phyloP scores from a whole-genome alignment of 2,113 vertebrate genomes.

The Hyla sarda region DNA sequence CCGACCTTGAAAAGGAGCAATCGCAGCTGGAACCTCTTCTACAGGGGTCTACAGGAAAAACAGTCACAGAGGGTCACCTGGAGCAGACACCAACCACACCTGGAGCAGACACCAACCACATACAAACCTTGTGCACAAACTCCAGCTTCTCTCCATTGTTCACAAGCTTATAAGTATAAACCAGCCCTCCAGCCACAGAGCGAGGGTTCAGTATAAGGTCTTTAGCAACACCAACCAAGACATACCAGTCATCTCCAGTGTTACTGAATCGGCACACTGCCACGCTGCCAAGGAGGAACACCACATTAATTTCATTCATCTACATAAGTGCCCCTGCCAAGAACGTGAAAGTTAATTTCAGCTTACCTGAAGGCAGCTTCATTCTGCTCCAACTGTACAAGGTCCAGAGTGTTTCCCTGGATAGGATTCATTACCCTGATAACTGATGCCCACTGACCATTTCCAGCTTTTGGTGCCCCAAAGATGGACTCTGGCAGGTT shows the following conservation, averaged over 20 bases:
- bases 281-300: conserved; percentile 75
- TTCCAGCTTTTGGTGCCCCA: conserved; percentile 94
- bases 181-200: conserved; percentile 89
- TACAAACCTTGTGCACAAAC: conserved; percentile 93
- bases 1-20: conserved; percentile 93
- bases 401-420: conserved; percentile 90
- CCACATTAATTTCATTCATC: neutral
- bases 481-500: conserved; percentile 97
- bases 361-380: conserved; percentile 96
- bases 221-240: conserved; percentile 94
- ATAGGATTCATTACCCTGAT: conserved; percentile 96
- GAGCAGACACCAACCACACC: neutral
- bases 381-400: conserved; percentile 96
- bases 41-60: conserved; percentile 83
- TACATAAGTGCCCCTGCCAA: neutral
- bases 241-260: conserved; percentile 93
- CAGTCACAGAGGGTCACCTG: neutral
- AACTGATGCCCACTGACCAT: conserved; percentile 96
- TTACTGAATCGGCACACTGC: conserved; percentile 91
- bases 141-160: conserved; percentile 92
- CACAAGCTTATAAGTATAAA: conserved; percentile 93
- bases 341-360: neutral
- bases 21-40: conserved; percentile 94
- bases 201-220: conserved; percentile 95
- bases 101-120: neutral